A percentile compares a stretch with the other conserved stretches of the same genome.
Evolutionary conservation across 2,113 vertebrate species (phyloP).

Genomic region (Megaceryle maxima): DNA sequence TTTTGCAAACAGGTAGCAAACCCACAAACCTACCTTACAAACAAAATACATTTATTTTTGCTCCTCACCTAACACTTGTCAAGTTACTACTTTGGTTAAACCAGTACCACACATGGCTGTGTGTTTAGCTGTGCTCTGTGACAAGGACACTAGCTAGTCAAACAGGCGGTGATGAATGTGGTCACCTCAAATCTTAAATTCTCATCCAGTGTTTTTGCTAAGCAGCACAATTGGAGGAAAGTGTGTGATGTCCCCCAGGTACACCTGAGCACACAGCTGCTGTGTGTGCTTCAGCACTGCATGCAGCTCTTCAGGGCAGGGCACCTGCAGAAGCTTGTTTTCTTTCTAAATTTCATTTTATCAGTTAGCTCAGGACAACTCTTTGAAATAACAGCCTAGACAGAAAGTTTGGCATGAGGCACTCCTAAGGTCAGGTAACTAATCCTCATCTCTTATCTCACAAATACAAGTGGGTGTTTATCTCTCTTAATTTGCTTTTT

Average conservation of each 20-base stretch:
- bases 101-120: neutral
- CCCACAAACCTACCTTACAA: neutral
- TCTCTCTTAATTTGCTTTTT: slow-evolving; percentile 5
- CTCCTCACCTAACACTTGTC: neutral
- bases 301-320: neutral
- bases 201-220: slow-evolving; percentile 4
- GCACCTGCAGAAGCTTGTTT: slow-evolving; percentile 1
- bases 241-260: neutral
- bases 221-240: slow-evolving; percentile 35
- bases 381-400: neutral
- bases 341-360: neutral
- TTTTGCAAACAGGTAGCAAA: neutral
- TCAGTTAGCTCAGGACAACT: neutral
- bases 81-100: neutral
- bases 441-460: neutral
- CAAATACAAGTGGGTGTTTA: neutral
- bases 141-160: neutral
- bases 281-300: neutral
- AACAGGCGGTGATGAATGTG: neutral
- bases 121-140: neutral
- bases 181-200: neutral
- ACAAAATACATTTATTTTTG: neutral
- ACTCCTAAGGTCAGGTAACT: neutral
- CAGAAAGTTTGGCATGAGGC: neutral
- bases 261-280: slow-evolving; percentile 60